Evolutionary conservation across 2,888 invertebrate species (phyloP).

Genomic region (Apodemia zela): DNA sequence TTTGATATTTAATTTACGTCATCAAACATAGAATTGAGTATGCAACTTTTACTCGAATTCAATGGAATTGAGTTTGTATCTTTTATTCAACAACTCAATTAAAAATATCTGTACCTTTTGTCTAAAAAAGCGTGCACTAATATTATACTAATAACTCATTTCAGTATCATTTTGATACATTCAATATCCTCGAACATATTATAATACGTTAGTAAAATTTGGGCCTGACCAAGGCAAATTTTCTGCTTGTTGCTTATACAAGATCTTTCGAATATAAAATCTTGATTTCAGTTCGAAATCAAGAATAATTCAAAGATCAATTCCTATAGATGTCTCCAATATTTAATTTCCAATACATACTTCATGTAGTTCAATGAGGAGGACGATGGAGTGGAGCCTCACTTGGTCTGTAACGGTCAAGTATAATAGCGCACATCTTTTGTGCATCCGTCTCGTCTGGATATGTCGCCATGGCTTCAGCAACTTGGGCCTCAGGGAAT

Average conservation of each 20-base stretch:
- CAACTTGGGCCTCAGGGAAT: conserved; percentile 95
- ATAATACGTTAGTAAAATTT: background rate
- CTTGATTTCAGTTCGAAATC: conserved; percentile 58
- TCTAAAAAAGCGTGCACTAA: background rate
- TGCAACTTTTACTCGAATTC: background rate
- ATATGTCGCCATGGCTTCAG: conserved; percentile 91
- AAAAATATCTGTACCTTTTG: background rate
- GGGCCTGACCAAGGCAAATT: background rate
- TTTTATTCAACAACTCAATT: background rate
- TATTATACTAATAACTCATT: background rate
- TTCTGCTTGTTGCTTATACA: conserved; percentile 8
- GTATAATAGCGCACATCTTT: conserved; percentile 92
- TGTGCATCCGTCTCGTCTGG: conserved; percentile 95
- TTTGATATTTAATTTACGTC: background rate
- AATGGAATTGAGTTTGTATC: background rate
- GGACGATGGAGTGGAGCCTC: conserved; percentile 49
- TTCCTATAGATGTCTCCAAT: background rate
- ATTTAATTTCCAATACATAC: conserved; percentile 10
- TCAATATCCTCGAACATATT: background rate
- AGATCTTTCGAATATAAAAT: conserved; percentile 42
- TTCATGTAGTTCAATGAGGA: conserved; percentile 28
- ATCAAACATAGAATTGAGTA: background rate
- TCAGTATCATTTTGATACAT: background rate
- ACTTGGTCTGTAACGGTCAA: conserved; percentile 84
- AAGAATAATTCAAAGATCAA: conserved; percentile 48